Percentiles rank a stretch among this genome's conserved stretches.
Conservation (phyloP, 2,888 invertebrate species). For the Harpalus rubripes region DNA sequence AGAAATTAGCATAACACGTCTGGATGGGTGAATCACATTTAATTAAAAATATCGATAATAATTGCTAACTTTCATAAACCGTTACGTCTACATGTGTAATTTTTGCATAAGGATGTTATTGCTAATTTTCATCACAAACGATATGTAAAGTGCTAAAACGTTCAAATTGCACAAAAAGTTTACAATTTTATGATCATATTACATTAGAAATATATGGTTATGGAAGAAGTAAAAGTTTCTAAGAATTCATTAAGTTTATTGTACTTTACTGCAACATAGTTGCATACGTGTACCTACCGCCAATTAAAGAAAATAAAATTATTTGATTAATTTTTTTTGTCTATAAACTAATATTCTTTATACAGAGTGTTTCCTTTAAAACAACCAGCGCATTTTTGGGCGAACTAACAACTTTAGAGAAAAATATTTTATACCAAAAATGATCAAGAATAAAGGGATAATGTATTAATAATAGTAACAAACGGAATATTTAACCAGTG, state of each 20-base stretch:
- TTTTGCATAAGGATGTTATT: constrained; percentile 11
- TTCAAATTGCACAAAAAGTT: background rate
- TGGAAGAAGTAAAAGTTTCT: constrained; percentile 33
- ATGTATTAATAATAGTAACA: too few relatives aligned
- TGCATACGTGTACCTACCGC: background rate
- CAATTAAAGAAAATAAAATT: background rate
- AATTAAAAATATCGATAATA: constrained; percentile 47
- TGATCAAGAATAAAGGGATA: too few relatives aligned
- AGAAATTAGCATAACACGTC: constrained; percentile 49
- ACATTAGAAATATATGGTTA: constrained; percentile 3
- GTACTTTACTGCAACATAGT: background rate
- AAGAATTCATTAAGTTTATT: background rate
- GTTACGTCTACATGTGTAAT: constrained; percentile 7
- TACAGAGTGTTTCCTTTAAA: too few relatives aligned
- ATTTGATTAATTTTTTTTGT: background rate
- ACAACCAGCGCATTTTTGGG: too few relatives aligned
- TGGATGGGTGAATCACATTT: constrained; percentile 34
- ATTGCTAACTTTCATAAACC: constrained; percentile 28
- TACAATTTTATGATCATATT: constrained; percentile 13
- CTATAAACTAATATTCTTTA: too few relatives aligned
- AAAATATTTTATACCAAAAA: too few relatives aligned
- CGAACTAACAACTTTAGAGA: too few relatives aligned
- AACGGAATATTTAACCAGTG: too few relatives aligned
- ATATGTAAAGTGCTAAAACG: constrained; percentile 26
- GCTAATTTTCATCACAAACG: constrained; percentile 40